A percentile compares a stretch with the other conserved stretches of the same genome.
These are phyloP conservation scores for Anodontia alba DNA, from an alignment of 2,888 invertebrate species.

Conservation along the genomic window DNA sequence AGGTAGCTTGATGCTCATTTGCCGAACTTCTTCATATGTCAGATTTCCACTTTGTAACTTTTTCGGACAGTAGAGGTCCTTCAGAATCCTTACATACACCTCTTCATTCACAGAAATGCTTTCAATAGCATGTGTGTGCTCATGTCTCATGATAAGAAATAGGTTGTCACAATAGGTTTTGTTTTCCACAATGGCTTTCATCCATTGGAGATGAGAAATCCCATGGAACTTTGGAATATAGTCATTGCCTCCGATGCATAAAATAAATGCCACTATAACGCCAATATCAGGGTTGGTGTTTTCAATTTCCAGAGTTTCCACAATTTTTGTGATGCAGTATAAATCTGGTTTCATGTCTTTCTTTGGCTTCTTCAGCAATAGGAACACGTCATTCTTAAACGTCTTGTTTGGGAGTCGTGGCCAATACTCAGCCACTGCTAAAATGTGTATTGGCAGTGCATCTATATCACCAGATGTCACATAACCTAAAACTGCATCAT, in stretches of 20 bases:
- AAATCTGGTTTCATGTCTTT: constrained; percentile 23
- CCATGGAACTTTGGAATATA: constrained; percentile 41
- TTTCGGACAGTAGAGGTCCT: constrained; percentile 15
- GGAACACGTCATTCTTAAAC: constrained; percentile 30
- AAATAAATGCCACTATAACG: constrained; percentile 16
- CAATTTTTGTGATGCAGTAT: constrained; percentile 30
- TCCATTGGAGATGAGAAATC: constrained; percentile 24
- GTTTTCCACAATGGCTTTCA: constrained; percentile 13
- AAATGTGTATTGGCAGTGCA: constrained; percentile 37
- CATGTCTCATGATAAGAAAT: background rate
- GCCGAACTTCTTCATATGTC: constrained; percentile 33
- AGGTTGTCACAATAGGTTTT: background rate
- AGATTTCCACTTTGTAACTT: background rate
- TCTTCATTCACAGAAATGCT: constrained; percentile 1
- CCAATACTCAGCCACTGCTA: constrained; percentile 37
- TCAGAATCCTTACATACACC: constrained; percentile 13
- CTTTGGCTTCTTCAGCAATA: constrained; percentile 28
- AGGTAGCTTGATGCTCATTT: constrained; percentile 16
- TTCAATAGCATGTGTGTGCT: background rate
- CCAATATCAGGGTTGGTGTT: constrained; percentile 16
- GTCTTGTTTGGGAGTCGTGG: constrained; percentile 24
- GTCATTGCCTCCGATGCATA: constrained; percentile 37
- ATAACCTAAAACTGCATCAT: constrained; percentile 18
- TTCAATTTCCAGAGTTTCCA: constrained; percentile 15
- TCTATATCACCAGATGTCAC: constrained; percentile 51